Percentiles rank a stretch among this genome's conserved stretches.
phyloP scores from a whole-genome alignment of 2,113 vertebrate genomes.

The Malaclemys terrapin region DNA sequence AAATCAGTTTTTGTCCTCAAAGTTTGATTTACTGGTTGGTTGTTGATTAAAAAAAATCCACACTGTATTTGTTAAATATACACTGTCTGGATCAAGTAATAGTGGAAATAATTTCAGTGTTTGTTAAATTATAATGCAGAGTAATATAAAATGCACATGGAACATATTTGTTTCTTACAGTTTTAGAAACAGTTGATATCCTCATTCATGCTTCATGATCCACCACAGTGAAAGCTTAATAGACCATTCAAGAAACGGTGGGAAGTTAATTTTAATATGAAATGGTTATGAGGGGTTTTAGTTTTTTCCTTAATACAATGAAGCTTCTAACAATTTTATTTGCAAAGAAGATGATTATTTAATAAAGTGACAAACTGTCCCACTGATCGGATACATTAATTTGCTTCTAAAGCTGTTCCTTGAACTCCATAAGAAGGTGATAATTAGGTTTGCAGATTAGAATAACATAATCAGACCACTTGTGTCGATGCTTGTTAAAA shows the following conservation, averaged over 20 bases:
- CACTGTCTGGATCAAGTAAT: neutral
- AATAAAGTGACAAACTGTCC: conserved; percentile 94
- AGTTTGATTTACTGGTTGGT: neutral
- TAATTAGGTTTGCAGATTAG: conserved; percentile 99
- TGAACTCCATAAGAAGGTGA: conserved; percentile 90
- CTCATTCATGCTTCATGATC: conserved; percentile 70
- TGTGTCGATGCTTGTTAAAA: conserved; percentile 89
- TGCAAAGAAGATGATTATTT: conserved; percentile 82
- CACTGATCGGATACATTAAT: conserved; percentile 96
- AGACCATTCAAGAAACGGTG: conserved; percentile 76
- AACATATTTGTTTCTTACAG: conserved; percentile 49
- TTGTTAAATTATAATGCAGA: conserved; percentile 23
- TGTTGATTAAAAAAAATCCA: neutral
- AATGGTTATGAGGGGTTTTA: conserved; percentile 50
- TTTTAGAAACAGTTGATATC: conserved; percentile 67
- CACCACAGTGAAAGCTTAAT: conserved; percentile 63
- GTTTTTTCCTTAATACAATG: conserved; percentile 76
- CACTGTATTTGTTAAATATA: neutral
- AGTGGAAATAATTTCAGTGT: conserved; percentile 36
- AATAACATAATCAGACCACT: conserved; percentile 92
- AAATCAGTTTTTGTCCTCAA: neutral
- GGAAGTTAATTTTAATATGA: conserved; percentile 79
- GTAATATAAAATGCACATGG: conserved; percentile 14
- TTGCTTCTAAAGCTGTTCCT: conserved; percentile 91
- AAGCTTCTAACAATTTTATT: conserved; percentile 80